phyloP scores from a whole-genome alignment of 2,113 vertebrate genomes.

The Thunnus maccoyii region DNA sequence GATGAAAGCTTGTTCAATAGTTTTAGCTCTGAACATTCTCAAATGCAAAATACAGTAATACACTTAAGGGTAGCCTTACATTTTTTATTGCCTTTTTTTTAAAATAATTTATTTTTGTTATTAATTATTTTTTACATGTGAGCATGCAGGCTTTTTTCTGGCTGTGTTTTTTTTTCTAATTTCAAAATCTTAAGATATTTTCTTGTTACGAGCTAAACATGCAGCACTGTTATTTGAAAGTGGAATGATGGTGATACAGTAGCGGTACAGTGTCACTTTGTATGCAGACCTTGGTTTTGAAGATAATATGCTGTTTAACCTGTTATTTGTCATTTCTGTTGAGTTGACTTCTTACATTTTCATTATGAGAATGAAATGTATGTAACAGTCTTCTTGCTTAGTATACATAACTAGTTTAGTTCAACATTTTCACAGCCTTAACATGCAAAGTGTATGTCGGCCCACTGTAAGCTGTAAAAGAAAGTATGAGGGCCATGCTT shows the following conservation, averaged over 20 bases:
- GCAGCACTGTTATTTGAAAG: not conserved
- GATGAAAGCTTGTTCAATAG: conserved; percentile 54
- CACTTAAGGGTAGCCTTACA: not conserved
- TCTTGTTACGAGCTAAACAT: not conserved
- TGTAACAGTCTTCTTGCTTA: conserved; percentile 7
- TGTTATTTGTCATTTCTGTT: not conserved
- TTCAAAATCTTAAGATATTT: not conserved
- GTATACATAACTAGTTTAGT: conserved; percentile 19
- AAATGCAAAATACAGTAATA: conserved; percentile 6
- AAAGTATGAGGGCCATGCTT: conserved; percentile 29
- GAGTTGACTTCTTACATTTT: too few relatives aligned
- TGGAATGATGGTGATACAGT: not conserved
- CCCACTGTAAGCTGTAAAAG: conserved; percentile 46
- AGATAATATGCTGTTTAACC: not conserved
- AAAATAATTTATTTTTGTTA: not conserved
- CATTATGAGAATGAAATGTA: not conserved
- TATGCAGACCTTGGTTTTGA: not conserved
- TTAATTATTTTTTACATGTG: not conserved
- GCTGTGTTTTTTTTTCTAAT: not conserved
- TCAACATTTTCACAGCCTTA: conserved; percentile 30
- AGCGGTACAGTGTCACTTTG: not conserved
- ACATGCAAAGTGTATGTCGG: conserved; percentile 26
- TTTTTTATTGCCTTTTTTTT: not conserved
- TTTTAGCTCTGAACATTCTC: conserved; percentile 36
- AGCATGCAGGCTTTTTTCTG: not conserved